phyloP scores from a whole-genome alignment of 1,140 invertebrate species.

The Eumeta japonica region DNA sequence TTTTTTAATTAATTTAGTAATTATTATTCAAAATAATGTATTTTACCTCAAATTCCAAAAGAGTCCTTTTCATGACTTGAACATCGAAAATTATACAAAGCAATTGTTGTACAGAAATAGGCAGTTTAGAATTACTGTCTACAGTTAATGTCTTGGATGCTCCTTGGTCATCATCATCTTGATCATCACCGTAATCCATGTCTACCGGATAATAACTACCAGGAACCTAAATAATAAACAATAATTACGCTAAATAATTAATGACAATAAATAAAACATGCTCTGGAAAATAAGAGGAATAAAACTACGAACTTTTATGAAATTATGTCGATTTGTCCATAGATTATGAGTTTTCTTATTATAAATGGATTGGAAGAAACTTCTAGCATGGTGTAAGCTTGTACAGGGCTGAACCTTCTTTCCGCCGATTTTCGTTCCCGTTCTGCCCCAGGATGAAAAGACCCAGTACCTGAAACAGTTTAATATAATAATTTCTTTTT shows the following conservation, averaged over 20 bases:
- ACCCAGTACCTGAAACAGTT: conserved; percentile 68
- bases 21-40: too few relatives aligned
- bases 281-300: too few relatives aligned
- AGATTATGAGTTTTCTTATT: conserved; percentile 83
- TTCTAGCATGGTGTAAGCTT: conserved; percentile 62
- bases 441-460: conserved; percentile 92
- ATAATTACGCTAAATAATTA: neutral
- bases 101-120: conserved; percentile 76
- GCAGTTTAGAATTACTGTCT: conserved; percentile 67
- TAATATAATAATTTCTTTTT: neutral
- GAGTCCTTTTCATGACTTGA: conserved; percentile 85
- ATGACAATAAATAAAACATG: neutral
- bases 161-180: too few relatives aligned
- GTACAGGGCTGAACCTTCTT: conserved; percentile 69
- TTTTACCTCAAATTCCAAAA: conserved; percentile 88
- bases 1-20: too few relatives aligned
- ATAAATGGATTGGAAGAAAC: conserved; percentile 70
- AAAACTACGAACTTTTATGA: conserved; percentile 66
- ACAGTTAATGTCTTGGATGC: conserved; percentile 28
- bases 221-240: conserved; percentile 48
- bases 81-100: conserved; percentile 90
- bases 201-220: conserved; percentile 87
- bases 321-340: conserved; percentile 69
- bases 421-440: conserved; percentile 89
- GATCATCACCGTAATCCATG: conserved; percentile 82